Conservation (phyloP, 2,888 invertebrate genomes). For the Entomobrya multifasciata region DNA sequence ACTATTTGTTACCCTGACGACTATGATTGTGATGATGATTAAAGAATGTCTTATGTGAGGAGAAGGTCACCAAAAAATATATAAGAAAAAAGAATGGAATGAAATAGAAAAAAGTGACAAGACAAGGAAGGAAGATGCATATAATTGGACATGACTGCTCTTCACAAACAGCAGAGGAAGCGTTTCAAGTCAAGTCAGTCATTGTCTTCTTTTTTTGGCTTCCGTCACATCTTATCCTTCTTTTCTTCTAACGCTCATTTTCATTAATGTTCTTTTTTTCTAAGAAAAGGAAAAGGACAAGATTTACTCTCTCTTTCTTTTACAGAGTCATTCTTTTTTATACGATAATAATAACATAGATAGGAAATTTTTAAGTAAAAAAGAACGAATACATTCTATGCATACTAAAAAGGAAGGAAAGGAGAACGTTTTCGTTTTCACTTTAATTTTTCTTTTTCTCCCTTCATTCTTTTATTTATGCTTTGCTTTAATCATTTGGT, state of each 20-base stretch:
- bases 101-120: slow-evolving; percentile 55
- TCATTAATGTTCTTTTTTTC: slow-evolving; percentile 64
- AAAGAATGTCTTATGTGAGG: background rate
- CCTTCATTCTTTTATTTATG: background rate
- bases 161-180: too few relatives aligned
- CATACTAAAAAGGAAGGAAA: slow-evolving; percentile 43
- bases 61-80: slow-evolving; percentile 36
- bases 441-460: background rate
- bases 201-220: slow-evolving; percentile 39
- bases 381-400: slow-evolving; percentile 53
- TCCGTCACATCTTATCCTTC: too few relatives aligned
- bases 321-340: too few relatives aligned
- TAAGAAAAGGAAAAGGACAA: too few relatives aligned
- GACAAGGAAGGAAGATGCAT: slow-evolving; percentile 57
- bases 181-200: too few relatives aligned
- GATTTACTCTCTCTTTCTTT: slow-evolving; percentile 26
- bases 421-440: slow-evolving; percentile 38
- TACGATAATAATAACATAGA: too few relatives aligned
- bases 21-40: background rate
- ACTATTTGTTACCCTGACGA: slow-evolving; percentile 23
- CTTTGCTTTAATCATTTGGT: background rate
- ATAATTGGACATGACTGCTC: slow-evolving; percentile 57
- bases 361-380: too few relatives aligned
- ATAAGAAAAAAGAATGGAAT: slow-evolving; percentile 29
- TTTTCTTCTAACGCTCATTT: slow-evolving; percentile 62